Conservation (phyloP, 1,140 invertebrate species). For the Panagrolaimus sp. region DNA sequence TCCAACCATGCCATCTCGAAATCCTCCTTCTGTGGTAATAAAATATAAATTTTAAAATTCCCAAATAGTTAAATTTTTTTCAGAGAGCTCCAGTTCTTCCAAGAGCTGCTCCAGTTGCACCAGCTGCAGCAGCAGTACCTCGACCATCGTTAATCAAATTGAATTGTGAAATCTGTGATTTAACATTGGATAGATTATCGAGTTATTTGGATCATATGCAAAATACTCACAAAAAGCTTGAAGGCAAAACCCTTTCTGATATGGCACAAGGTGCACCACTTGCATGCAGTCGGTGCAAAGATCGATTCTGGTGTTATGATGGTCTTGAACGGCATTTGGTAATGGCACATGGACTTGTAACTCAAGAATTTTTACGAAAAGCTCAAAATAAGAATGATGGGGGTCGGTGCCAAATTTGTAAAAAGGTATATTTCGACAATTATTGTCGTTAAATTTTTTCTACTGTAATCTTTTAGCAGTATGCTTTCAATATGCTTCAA, state of each 20-base stretch:
- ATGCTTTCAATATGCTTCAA: slow-evolving; percentile 10
- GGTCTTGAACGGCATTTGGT: slow-evolving; percentile 74
- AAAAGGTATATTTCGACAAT: slow-evolving; percentile 62
- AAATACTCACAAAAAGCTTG: not conserved
- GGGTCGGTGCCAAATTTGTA: slow-evolving; percentile 83
- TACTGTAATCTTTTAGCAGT: not conserved
- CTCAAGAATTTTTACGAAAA: slow-evolving; percentile 86
- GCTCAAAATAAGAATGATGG: slow-evolving; percentile 88
- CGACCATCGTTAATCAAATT: not conserved
- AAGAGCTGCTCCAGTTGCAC: not conserved
- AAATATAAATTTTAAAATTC: not conserved
- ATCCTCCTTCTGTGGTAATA: not conserved
- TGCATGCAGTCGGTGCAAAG: slow-evolving; percentile 6
- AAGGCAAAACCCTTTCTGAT: not conserved
- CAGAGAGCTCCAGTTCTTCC: not conserved
- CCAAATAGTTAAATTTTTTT: not conserved
- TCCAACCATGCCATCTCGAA: not conserved
- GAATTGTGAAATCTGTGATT: not conserved
- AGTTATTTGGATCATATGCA: slow-evolving; percentile 6
- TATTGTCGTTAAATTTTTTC: not conserved
- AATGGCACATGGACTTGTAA: slow-evolving; percentile 83
- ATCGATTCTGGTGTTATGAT: not conserved
- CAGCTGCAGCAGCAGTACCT: too few relatives aligned
- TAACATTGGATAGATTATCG: not conserved
- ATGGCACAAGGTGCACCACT: slow-evolving; percentile 3